Conservation (phyloP, 2,888 invertebrate genomes). For the Lasioglossum leucozonium region DNA sequence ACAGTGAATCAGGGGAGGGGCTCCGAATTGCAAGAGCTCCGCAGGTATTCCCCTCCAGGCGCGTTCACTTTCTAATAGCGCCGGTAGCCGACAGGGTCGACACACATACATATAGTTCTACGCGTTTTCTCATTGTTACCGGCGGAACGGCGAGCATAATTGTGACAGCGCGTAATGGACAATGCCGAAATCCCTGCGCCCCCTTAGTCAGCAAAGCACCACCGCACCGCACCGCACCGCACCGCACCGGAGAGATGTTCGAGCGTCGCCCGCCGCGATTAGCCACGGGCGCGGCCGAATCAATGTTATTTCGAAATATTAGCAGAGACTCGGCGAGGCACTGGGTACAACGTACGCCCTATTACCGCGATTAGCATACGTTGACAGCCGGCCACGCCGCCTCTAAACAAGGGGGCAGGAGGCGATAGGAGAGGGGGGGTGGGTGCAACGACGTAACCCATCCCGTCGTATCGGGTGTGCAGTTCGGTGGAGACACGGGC, state of each 20-base stretch:
- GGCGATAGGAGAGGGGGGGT: neutral
- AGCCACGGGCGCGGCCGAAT: conserved; percentile 64
- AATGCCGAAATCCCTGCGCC: conserved; percentile 66
- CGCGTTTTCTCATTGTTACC: conserved; percentile 57
- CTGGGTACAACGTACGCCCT: conserved; percentile 79
- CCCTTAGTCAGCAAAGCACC: conserved; percentile 40
- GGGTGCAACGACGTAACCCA: conserved; percentile 57
- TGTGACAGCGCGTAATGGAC: conserved; percentile 76
- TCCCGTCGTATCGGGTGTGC: conserved; percentile 46
- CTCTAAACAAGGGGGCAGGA: conserved; percentile 61
- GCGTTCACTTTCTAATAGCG: conserved; percentile 44
- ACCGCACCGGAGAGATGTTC: conserved; percentile 36
- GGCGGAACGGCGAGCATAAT: conserved; percentile 67
- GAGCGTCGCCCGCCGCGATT: conserved; percentile 44
- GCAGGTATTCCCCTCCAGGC: conserved; percentile 9
- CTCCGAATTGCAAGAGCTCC: neutral
- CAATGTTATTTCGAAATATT: conserved; percentile 82
- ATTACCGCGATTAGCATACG: conserved; percentile 84
- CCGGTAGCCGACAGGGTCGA: neutral
- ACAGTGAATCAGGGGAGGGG: neutral
- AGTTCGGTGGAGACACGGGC: conserved; percentile 58
- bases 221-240: neutral
- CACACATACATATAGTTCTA: neutral
- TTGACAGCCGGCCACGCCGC: conserved; percentile 76
- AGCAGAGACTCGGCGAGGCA: conserved; percentile 69